These are phyloP conservation scores for Hypomecis punctinalis DNA, from an alignment of 2,888 invertebrate genomes.

Conservation along the genomic window DNA sequence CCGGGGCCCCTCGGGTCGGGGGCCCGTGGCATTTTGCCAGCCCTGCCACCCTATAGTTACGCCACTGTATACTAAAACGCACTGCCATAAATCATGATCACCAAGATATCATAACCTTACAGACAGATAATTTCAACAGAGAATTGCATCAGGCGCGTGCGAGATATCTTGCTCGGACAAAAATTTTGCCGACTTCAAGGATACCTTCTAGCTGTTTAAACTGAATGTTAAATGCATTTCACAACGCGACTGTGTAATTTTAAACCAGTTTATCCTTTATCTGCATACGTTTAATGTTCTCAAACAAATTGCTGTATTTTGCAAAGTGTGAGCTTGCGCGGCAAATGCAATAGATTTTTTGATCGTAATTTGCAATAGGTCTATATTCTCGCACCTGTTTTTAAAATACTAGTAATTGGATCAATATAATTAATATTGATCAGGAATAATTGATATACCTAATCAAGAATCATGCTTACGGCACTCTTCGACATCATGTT, in stretches of 20 bases:
- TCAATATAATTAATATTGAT: too few relatives aligned
- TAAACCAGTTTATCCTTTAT: constrained; percentile 33
- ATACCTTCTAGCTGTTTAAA: constrained; percentile 35
- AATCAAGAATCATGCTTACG: too few relatives aligned
- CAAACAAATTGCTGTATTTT: constrained; percentile 8
- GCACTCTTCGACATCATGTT: too few relatives aligned
- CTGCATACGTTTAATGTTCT: constrained; percentile 8
- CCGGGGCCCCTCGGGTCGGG: too few relatives aligned
- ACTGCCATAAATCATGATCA: not conserved
- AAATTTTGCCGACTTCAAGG: constrained; percentile 28
- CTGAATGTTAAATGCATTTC: constrained; percentile 34
- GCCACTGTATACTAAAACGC: too few relatives aligned
- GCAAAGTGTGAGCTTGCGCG: not conserved
- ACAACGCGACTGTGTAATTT: constrained; percentile 27
- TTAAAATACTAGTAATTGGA: too few relatives aligned
- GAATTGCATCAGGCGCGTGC: constrained; percentile 26
- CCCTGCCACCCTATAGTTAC: too few relatives aligned
- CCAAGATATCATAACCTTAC: constrained; percentile 12
- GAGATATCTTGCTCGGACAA: constrained; percentile 21
- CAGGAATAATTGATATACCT: too few relatives aligned
- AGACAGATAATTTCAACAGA: constrained; percentile 26
- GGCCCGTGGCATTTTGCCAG: too few relatives aligned
- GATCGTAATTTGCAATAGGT: not conserved
- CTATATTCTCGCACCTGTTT: too few relatives aligned
- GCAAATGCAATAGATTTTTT: not conserved